These are phyloP conservation scores for Anoncus sp. DNA, from an alignment of 2,888 invertebrate genomes.

Conservation along the genomic window DNA sequence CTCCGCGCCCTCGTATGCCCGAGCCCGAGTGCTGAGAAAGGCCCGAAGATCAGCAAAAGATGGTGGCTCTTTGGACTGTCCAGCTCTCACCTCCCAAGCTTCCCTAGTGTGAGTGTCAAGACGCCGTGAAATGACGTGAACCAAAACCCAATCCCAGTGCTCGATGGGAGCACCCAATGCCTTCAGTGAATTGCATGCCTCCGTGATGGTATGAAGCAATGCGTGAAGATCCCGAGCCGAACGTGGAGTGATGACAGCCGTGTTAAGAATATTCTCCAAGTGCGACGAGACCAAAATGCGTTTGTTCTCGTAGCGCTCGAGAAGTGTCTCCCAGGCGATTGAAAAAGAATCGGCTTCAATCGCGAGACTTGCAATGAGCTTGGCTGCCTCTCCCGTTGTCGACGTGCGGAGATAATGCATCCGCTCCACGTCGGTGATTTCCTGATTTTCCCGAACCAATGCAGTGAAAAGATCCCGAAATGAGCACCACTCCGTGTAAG, in stretches of 20 bases:
- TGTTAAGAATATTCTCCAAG: conserved; percentile 16
- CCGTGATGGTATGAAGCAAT: conserved; percentile 2
- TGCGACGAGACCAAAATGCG: conserved; percentile 8
- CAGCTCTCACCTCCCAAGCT: conserved; percentile 11
- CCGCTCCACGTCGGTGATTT: conserved; percentile 7
- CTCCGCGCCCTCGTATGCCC: conserved; percentile 12
- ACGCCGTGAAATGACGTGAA: conserved; percentile 16
- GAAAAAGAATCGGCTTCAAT: conserved; percentile 23
- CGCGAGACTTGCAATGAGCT: conserved; percentile 22
- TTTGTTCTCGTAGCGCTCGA: background rate
- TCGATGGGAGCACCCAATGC: conserved; percentile 12
- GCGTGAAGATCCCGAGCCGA: conserved; percentile 14
- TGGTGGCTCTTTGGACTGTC: background rate
- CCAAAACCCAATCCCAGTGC: conserved; percentile 35
- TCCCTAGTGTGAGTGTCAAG: conserved; percentile 13
- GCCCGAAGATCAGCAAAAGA: background rate
- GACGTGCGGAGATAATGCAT: conserved; percentile 14
- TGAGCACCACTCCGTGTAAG: background rate
- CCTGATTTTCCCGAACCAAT: background rate
- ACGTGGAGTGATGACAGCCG: conserved; percentile 9
- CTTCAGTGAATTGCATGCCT: conserved; percentile 12
- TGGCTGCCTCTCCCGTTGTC: conserved; percentile 18
- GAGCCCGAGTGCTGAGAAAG: conserved; percentile 19
- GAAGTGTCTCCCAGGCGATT: conserved; percentile 11
- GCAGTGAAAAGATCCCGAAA: conserved; percentile 24